Evolutionary conservation across 2,113 vertebrate species (phyloP), one percentile per base, ranked within the genome.

Genomic region (Microcebus tavaratra): DNA sequence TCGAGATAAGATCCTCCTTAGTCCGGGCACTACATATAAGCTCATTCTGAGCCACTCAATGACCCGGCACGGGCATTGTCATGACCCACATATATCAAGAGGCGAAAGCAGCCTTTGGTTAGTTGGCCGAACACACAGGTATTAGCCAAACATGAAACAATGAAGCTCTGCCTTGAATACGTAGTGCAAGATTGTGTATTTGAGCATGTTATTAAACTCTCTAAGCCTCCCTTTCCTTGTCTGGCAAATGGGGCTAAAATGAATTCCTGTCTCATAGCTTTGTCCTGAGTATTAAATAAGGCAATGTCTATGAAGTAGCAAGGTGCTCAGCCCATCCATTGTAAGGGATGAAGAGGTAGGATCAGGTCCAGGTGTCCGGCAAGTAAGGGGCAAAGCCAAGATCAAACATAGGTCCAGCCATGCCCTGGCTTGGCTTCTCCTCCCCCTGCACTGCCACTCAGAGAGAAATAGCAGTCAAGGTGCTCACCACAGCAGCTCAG

Each of bases 161-260:
- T 48, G 23, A 73, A 48, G 27, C 17, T 65, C n/a, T 34, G 34
- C 20, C 50, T 94, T 65, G 27, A 63, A 29, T 63, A 29, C 27
- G 12, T 63, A 5, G 4, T 63, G 27, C 27, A 27, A 63, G 27
- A 63, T 12, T 27, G 4, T 63, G 61, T 29, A 63, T 11, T 45
- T 65, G 29, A 31, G 27, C 48, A 9, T 25, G 25, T 72, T 93
- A 48, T 57, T 72, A 63, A 90, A 61, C n/a, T 18, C 31, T 18
- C 29, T n/a, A 34, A 50, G 27, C 59, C 55, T 96, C 55, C 57
- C 12, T 78, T 93, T 94, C 61, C 68, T 88, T 34, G 50, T 34
- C 67, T 65, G 45, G 50, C 31, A 88, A 78, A 80, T 76, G 61
- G 68, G n/a, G 39, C 63, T 95, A 67, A 87, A 84, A 89, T 23